These are phyloP conservation scores for Galemys pyrenaicus DNA, from an alignment of 2,113 vertebrate species.

Conservation along the genomic window DNA sequence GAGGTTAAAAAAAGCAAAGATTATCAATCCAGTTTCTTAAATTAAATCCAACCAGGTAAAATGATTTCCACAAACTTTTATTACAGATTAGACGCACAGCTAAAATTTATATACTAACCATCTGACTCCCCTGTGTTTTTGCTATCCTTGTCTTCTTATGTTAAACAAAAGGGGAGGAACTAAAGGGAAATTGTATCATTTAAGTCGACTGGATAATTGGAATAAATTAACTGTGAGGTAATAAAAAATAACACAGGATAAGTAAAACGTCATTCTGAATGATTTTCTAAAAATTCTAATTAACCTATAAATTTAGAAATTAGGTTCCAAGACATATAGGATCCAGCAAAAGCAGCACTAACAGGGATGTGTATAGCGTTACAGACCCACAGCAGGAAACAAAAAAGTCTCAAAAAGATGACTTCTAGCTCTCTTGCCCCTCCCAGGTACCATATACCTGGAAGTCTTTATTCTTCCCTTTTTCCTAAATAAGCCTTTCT, in stretches of 20 bases:
- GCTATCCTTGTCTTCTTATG: background rate
- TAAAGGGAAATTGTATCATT: background rate
- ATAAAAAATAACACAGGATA: background rate
- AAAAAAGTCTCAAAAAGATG: too few relatives aligned
- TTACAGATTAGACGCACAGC: background rate
- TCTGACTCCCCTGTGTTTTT: background rate
- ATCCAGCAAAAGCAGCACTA: too few relatives aligned
- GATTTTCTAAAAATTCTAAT: conserved; percentile 45
- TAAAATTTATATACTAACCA: background rate
- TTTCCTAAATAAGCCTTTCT: too few relatives aligned
- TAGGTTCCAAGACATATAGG: background rate
- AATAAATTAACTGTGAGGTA: conserved; percentile 16
- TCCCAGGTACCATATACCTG: too few relatives aligned
- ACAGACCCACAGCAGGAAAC: too few relatives aligned
- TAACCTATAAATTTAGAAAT: conserved; percentile 7
- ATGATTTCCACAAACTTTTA: background rate
- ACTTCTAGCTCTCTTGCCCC: too few relatives aligned
- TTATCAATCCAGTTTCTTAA: background rate
- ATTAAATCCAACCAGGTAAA: background rate
- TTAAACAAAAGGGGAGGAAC: background rate
- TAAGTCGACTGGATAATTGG: conserved; percentile 7
- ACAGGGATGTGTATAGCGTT: too few relatives aligned
- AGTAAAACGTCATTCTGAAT: background rate
- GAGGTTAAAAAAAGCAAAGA: background rate
- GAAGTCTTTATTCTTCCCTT: too few relatives aligned